phyloP scores from a whole-genome alignment of 2,797 vertebrate species.

The Enteromius radiatus region DNA sequence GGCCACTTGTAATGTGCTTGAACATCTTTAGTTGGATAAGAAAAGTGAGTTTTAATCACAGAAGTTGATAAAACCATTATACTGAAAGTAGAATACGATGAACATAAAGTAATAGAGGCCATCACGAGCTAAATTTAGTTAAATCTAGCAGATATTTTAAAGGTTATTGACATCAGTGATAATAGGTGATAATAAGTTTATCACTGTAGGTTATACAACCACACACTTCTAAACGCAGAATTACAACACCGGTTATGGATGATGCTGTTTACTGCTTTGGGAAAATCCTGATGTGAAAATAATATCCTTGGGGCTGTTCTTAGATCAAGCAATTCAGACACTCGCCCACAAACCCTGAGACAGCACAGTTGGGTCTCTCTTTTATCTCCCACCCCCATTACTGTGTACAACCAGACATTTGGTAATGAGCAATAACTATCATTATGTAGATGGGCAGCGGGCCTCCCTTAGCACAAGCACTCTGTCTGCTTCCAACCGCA shows the following conservation, averaged over 20 bases:
- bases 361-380: conserved; percentile 11
- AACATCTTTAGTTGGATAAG: not conserved
- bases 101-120: not conserved
- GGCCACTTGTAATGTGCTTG: not conserved
- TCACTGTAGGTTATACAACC: not conserved
- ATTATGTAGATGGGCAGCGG: conserved; percentile 3
- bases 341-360: conserved; percentile 8
- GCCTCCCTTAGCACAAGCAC: not conserved
- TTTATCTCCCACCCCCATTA: conserved; percentile 10
- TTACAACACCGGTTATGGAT: conserved; percentile 1
- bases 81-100: not conserved
- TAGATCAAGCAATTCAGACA: conserved; percentile 4
- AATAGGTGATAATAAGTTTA: not conserved
- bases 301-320: conserved; percentile 10
- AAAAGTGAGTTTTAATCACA: conserved; percentile 1
- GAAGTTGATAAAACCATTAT: not conserved
- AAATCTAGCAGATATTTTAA: not conserved
- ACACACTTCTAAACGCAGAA: not conserved
- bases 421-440: not conserved
- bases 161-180: not conserved
- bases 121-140: not conserved
- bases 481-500: not conserved
- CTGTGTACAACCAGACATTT: not conserved
- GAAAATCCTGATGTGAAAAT: conserved; percentile 20
- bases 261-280: not conserved